These are phyloP conservation scores for Planiliza haematocheilus DNA, from an alignment of 2,113 vertebrate species.

Conservation along the genomic window DNA sequence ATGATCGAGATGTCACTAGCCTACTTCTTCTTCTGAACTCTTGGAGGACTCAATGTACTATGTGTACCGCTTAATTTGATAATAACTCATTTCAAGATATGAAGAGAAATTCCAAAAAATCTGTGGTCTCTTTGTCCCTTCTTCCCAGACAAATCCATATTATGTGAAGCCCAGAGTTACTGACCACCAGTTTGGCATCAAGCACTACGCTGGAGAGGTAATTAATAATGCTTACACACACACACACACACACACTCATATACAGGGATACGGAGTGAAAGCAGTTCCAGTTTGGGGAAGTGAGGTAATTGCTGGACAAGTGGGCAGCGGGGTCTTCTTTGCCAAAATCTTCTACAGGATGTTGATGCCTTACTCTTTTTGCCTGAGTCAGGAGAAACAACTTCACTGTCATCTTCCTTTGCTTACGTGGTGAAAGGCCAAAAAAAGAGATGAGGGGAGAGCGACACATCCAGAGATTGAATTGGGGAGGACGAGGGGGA, in stretches of 20 bases:
- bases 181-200: constrained; percentile 94
- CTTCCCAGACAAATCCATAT: constrained; percentile 87
- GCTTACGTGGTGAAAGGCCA: constrained; percentile 25
- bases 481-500: background rate
- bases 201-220: constrained; percentile 94
- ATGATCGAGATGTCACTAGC: background rate
- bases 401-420: constrained; percentile 19
- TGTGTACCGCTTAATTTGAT: constrained; percentile 8
- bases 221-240: constrained; percentile 56
- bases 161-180: constrained; percentile 92
- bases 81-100: background rate
- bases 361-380: constrained; percentile 30
- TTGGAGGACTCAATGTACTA: background rate
- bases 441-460: constrained; percentile 22
- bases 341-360: constrained; percentile 45
- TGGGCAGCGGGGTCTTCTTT: constrained; percentile 2
- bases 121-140: constrained; percentile 32
- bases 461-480: constrained; percentile 18
- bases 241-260: constrained; percentile 24
- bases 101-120: constrained; percentile 7
- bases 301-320: constrained; percentile 33
- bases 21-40: constrained; percentile 9
- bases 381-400: constrained; percentile 48
- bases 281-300: constrained; percentile 16
- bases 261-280: background rate